Evolutionary conservation across 1,140 invertebrate genomes (phyloP).

Genomic region (Tigriopus japonicus): DNA sequence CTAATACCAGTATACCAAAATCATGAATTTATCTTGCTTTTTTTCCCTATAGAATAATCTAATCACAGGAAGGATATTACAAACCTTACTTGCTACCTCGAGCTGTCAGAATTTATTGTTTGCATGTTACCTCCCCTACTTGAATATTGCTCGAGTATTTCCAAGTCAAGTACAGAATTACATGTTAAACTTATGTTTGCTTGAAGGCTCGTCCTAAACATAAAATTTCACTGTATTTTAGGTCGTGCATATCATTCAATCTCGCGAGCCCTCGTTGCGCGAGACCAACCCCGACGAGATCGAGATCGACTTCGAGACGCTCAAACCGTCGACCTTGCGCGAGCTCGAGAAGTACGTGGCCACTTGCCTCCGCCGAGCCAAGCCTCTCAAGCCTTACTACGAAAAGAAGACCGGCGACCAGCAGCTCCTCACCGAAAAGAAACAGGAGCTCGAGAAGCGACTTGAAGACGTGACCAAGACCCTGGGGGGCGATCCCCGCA

Average conservation of each 20-base stretch:
- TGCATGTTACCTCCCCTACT: too few relatives aligned
- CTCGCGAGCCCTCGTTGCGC: slow-evolving; percentile 80
- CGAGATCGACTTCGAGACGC: slow-evolving; percentile 98
- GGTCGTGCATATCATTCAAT: slow-evolving; percentile 31
- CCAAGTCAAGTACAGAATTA: too few relatives aligned
- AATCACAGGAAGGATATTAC: too few relatives aligned
- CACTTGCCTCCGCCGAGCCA: slow-evolving; percentile 83
- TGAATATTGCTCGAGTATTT: too few relatives aligned
- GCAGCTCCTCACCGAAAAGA: neutral
- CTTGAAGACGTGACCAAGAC: slow-evolving; percentile 5
- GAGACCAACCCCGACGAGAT: slow-evolving; percentile 99
- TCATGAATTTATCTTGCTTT: too few relatives aligned
- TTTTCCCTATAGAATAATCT: too few relatives aligned
- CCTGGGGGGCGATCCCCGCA: neutral
- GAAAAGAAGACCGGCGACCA: slow-evolving; percentile 3
- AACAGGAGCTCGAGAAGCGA: slow-evolving; percentile 2
- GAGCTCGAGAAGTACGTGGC: slow-evolving; percentile 96
- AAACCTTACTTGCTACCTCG: too few relatives aligned
- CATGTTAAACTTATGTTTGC: too few relatives aligned
- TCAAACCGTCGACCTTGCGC: slow-evolving; percentile 91
- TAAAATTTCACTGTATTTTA: too few relatives aligned
- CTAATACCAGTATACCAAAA: too few relatives aligned
- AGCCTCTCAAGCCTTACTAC: slow-evolving; percentile 58
- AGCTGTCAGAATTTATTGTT: too few relatives aligned
- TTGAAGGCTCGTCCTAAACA: too few relatives aligned